Base-by-base conservation (phyloP, 2,888 invertebrate species). In the Dryobotodes eremita region DNA sequence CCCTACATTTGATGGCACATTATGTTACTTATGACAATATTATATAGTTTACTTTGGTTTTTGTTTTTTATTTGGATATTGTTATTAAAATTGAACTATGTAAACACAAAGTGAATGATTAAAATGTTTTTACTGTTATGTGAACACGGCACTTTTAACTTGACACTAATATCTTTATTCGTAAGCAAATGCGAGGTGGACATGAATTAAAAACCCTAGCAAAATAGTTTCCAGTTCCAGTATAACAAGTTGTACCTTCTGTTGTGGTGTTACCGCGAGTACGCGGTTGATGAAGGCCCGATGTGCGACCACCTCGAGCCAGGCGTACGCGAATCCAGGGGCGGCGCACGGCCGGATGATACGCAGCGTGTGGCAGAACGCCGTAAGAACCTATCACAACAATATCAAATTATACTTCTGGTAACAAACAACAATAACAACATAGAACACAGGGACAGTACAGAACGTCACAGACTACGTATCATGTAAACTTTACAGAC, bases 251-350 rank as follows among this genome's bases (percentile, higher is more conserved):
- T 26, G 78, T 93, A 97, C 97, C 97, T 99, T 99, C 94, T 99
- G 99, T 92, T 99, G 99, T 10, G 99, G 98, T 20, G 98, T 98
- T 79, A 98, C 98, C 0, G 99, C 99, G 50, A 99, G 97, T 96
- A 99, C 98, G 75, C 99, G 97, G 74, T 99, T 99, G 92, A 99
- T 98, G 95, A 99, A 99, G 0, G 99, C 98, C 75, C 99, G 98
- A 95, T 99, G 99, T 0, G 99, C 99, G 62, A 99, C 98, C 69
- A 99, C 97, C 95, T 99, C 99, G 78, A 99, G 97, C 99, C 99
- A 99, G 4, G 99, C 99, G 94, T 99, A 99, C 78, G 99, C 98
- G 95, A 99, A 99, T 0, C 99, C 99, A 0, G 99, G 99, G 0
- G 99, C 99, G 89, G 99, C 98, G 68, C 98, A 98, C 17, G 99